These are phyloP conservation scores for Protula sp. DNA, from an alignment of 2,888 invertebrate species.

Conservation along the genomic window DNA sequence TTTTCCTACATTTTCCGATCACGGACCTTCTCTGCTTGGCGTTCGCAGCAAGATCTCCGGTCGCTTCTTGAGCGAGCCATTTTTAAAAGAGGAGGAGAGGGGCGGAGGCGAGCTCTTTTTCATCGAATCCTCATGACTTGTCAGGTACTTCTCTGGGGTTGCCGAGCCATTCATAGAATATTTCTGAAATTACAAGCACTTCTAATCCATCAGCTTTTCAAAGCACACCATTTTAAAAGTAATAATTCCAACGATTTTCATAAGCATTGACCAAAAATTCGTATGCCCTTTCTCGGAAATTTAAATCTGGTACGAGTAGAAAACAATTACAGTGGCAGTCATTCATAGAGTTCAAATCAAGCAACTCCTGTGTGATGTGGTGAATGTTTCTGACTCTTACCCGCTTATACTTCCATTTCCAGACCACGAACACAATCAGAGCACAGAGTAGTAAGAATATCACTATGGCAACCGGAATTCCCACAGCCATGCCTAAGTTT, in stretches of 20 bases:
- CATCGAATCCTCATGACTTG: not conserved
- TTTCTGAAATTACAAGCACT: too few species aligned
- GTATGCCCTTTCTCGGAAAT: too few species aligned
- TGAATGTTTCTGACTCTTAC: too few species aligned
- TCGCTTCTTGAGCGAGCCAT: not conserved
- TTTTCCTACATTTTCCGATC: too few species aligned
- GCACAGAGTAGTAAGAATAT: not conserved
- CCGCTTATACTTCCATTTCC: not conserved
- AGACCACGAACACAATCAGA: not conserved
- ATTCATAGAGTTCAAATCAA: too few species aligned
- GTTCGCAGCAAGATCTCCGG: not conserved
- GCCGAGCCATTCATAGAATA: not conserved
- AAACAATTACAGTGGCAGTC: too few species aligned
- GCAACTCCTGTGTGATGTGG: too few species aligned
- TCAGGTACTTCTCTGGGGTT: not conserved
- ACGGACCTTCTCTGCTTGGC: slow-evolving; percentile 31
- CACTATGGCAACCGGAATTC: not conserved
- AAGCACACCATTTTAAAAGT: too few species aligned
- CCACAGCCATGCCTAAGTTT: not conserved
- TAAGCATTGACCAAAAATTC: too few species aligned
- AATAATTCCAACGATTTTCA: too few species aligned
- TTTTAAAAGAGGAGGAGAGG: not conserved
- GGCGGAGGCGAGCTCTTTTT: not conserved
- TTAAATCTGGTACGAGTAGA: too few species aligned
- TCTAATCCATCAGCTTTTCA: too few species aligned